Conservation (phyloP, 1,140 invertebrate species). For the Solenopsis invicta region DNA sequence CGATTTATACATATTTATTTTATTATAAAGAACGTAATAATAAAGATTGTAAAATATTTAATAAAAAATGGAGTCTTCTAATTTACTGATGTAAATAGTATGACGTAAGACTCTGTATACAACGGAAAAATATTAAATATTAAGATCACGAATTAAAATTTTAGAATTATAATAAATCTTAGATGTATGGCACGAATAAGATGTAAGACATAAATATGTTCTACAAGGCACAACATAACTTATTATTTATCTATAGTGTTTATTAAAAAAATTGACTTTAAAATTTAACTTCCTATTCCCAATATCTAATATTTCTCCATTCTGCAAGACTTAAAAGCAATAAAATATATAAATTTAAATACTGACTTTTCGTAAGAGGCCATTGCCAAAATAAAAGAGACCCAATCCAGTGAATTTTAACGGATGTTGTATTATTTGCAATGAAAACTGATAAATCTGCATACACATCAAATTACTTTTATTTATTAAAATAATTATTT, state of each 20-base stretch:
- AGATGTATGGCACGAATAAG: no score
- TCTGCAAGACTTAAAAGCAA: background rate
- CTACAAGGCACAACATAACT: no score
- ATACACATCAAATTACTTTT: background rate
- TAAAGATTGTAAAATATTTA: background rate
- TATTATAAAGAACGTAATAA: background rate
- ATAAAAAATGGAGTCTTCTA: background rate
- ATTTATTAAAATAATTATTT: background rate
- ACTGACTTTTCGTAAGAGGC: background rate
- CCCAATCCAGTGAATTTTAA: conserved; percentile 28
- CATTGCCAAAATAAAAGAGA: conserved; percentile 24
- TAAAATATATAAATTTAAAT: background rate
- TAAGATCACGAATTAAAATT: no score
- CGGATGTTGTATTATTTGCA: conserved; percentile 16
- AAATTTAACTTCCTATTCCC: no score
- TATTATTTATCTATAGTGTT: no score
- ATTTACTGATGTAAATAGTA: background rate
- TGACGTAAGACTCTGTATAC: no score
- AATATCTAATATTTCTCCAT: no score
- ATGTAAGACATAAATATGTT: no score
- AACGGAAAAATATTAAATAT: no score
- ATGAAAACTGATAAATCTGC: conserved; percentile 32
- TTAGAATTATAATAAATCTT: no score
- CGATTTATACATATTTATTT: background rate
- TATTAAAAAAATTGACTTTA: no score